These are phyloP conservation scores for western clawed frog (Xenopus tropicalis) DNA, from an alignment of 2,113 vertebrate species.

Conservation along the genomic window UCB_Xtro_10.0 CM004451.2:77582001-77582500, in stretches of 20 bases:
- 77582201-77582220: constrained; percentile 48
- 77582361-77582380: constrained; percentile 14
- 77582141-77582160: constrained; percentile 41
- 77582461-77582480: too few relatives aligned
- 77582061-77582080: constrained; percentile 32
- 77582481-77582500: too few relatives aligned
- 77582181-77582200: constrained; percentile 54
- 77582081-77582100: not conserved
- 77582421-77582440: constrained; percentile 12
- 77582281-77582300: constrained; percentile 42
- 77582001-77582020: constrained; percentile 20
- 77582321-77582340: constrained; percentile 22
- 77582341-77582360: constrained; percentile 21
- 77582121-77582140: constrained; percentile 37
- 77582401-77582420: constrained; percentile 40
- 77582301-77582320: constrained; percentile 36
- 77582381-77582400: constrained; percentile 36
- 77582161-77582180: constrained; percentile 40
- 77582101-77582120: too few relatives aligned
- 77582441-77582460: not conserved
- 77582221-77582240: constrained; percentile 42
- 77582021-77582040: constrained; percentile 34
- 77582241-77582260: constrained; percentile 42
- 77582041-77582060: constrained; percentile 22
- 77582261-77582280: constrained; percentile 28